These are phyloP conservation scores for Brachypterus glaber DNA, from an alignment of 2,888 invertebrate genomes.

Conservation along the genomic window DNA sequence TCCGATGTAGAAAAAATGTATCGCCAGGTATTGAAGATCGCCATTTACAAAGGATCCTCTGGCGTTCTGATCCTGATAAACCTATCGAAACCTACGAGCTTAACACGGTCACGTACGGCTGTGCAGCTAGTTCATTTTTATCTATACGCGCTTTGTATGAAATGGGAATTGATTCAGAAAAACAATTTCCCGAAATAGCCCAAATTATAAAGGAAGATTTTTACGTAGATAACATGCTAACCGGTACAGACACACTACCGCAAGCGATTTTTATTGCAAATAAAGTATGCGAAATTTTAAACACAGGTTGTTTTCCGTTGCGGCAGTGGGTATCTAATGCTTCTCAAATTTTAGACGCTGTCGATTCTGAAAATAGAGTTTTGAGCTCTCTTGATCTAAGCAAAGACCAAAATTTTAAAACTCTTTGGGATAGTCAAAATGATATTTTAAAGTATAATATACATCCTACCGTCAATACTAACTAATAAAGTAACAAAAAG, in stretches of 20 bases:
- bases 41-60: neutral
- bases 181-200: neutral
- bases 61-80: conserved; percentile 1
- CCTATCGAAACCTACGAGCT: conserved; percentile 12
- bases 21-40: neutral
- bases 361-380: neutral
- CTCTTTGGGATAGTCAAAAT: neutral
- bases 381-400: neutral
- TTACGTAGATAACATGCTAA: conserved; percentile 19
- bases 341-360: neutral
- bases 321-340: conserved; percentile 18
- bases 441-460: neutral
- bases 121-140: neutral
- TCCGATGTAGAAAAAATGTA: neutral
- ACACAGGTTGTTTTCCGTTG: conserved; percentile 14
- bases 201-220: conserved; percentile 11
- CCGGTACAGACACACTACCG: conserved; percentile 9
- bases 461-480: neutral
- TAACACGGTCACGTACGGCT: conserved; percentile 14
- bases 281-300: conserved; percentile 9
- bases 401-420: neutral
- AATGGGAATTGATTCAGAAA: neutral
- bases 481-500: neutral
- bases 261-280: conserved; percentile 8
- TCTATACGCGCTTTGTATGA: neutral